Percentiles rank a stretch among this genome's conserved stretches.
These are phyloP conservation scores for Acropora tenuis DNA, from an alignment of 64 coral and sea anemone species.

Conservation along the genomic window DNA sequence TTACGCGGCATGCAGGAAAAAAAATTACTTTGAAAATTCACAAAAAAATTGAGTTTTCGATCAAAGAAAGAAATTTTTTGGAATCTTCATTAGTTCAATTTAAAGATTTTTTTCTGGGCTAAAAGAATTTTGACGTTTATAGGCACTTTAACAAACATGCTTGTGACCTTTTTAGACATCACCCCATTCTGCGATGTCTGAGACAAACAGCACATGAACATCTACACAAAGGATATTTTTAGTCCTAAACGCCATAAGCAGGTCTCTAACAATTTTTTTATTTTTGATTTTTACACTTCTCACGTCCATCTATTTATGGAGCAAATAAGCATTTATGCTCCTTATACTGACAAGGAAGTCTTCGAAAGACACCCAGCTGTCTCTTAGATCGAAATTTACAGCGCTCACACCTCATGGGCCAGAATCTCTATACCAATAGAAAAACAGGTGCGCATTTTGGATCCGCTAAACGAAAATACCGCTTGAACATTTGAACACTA, in stretches of 20 bases:
- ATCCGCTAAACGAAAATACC: background rate
- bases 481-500: slow-evolving; percentile 14
- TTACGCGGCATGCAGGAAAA: too few species aligned
- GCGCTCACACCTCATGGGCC: background rate
- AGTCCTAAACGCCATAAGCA: background rate
- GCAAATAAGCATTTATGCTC: background rate
- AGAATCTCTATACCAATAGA: background rate
- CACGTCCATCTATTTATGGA: slow-evolving; percentile 6
- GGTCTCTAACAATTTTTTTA: background rate
- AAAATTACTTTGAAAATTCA: too few species aligned
- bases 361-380: slow-evolving; percentile 2
- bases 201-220: background rate
- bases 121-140: too few species aligned
- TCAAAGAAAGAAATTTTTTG: too few species aligned
- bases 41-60: too few species aligned
- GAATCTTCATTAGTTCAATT: too few species aligned
- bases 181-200: background rate
- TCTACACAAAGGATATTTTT: background rate
- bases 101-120: too few species aligned
- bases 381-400: slow-evolving; percentile 14
- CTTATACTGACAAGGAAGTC: background rate
- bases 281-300: background rate
- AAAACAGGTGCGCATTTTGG: background rate
- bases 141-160: background rate
- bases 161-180: background rate